These are phyloP conservation scores for Portunus trituberculatus DNA, from an alignment of 1,140 invertebrate species.

Conservation along the genomic window DNA sequence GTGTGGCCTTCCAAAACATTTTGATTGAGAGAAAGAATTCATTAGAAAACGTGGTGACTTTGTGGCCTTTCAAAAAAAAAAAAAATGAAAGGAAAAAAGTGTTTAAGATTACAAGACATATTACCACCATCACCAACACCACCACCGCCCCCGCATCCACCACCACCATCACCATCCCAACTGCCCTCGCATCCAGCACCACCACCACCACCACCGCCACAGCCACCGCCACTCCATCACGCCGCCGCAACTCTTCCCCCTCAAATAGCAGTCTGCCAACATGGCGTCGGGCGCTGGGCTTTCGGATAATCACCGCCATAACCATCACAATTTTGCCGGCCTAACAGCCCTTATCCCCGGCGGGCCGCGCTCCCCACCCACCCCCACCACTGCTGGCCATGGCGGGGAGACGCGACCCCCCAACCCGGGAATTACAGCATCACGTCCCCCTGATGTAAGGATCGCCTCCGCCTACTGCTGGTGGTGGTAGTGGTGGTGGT, in stretches of 20 bases:
- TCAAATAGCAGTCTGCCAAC: constrained; percentile 25
- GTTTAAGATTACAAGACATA: no score
- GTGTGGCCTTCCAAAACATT: no score
- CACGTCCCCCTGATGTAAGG: background rate
- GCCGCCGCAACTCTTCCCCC: constrained; percentile 7
- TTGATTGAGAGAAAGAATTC: no score
- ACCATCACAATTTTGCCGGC: constrained; percentile 50
- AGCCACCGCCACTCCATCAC: background rate
- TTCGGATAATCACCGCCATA: constrained; percentile 16
- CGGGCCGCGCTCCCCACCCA: background rate
- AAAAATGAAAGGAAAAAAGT: no score
- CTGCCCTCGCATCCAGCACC: background rate
- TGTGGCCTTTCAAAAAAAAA: no score
- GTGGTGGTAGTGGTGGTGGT: no score
- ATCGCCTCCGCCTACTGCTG: background rate
- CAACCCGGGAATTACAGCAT: background rate
- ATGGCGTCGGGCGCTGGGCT: constrained; percentile 24
- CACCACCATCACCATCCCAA: no score
- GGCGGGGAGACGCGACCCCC: background rate
- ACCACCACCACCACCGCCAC: background rate
- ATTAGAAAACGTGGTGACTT: no score
- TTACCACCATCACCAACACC: no score
- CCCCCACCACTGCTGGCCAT: background rate
- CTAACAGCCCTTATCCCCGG: constrained; percentile 14
- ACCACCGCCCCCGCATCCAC: no score